Evolutionary conservation across 2,113 vertebrate species (phyloP), one percentile per base, ranked within the genome.

Genomic region (Pelecanus crispus): DNA sequence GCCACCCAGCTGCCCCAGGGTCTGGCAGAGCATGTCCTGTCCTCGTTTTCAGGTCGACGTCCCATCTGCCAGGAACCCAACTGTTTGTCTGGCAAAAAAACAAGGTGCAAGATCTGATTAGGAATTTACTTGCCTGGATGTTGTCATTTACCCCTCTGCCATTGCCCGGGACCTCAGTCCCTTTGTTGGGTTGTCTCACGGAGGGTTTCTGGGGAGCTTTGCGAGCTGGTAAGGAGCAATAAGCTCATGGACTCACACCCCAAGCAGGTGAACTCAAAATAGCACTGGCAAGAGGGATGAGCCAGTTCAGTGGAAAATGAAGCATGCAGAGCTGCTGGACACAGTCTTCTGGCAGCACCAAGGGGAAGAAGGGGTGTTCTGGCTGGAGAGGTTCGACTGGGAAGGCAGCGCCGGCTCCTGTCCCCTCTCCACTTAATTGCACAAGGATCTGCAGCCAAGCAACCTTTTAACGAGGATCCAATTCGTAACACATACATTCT

Each of bases 11-110:
- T 94, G 73, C 71, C 82, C 89, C 3, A 0, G 74, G 70, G 17
- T 73, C 71, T 85, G 66, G 67, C 0, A 0, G 62, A 92, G 62
- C 63, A 4, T 13, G 81, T 92, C 82, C 74, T 90, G 63, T 93
- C 89, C 90, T 97, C 5, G 8, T 78, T 95, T 81, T 91, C 91
- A 92, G 91, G 91, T 86, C 16, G 31, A 1, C 3, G 6, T 58
- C 71, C 84, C 5, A 2, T 55, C 63, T 95, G 81, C 96, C 96
- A 95, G 87, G 70, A 93, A 50, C 70, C 94, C 88, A 82, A 91
- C 81, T 86, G 92, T 17, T 95, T 1, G 0, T 77, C 65, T 95
- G 96, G 92, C 83, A 94, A 68, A 95, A 95, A 94, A 70, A 8
- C 36, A 53, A 87, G 66, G 49, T 62, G 77, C 3, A 0, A 81